Base-by-base conservation (phyloP, 2,888 invertebrate genomes). In the Scrobipalpa atriplicella region DNA sequence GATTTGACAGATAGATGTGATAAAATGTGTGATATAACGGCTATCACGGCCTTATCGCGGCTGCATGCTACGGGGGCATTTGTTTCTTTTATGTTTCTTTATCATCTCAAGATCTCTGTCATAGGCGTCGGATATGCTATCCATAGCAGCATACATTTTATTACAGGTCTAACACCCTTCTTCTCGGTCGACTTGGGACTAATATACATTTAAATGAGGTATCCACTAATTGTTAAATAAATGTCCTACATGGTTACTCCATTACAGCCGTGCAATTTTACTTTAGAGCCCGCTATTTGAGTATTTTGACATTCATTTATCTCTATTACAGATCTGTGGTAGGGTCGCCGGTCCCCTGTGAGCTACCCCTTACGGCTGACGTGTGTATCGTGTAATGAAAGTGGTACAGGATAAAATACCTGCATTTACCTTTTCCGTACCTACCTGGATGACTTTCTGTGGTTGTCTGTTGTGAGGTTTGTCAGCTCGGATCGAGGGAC, bases 291-390 rank as follows among this genome's bases (percentile, higher is more conserved):
- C 75, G 82, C 83, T 82, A 84, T 89, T 87, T 85, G 83, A 87
- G 84, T 84, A 81, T 85, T 89, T 89, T 90, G 90, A 87, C 90
- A 87, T 87, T 85, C 87, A 91, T 92, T 90, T 90, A 89, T 92
- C 90, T 90, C 87, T 84, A 90, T 92, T 90, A 87, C 76, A 85
- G 85, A 87, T 87, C 85, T 86, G 81, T 71, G 72, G 76, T 78
- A 78, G 82, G 78, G 75, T 66, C 73, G 68, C 85, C 76, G 82
- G 78, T 85, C 87, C 86, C 87, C 68, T 41, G 86, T 78, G 87
- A 73, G 79, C 76, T 13, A 13, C 10, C 43, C 43, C 43, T 70
- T 68, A 70, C 75, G 72, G 68, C 73, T 43, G 13, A 43, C 13
- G 43, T 43, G 19, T 54, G 10, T 65, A 66, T 69, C 68, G 58